These are phyloP conservation scores for Drosophila takahashii DNA, from an alignment of 1,140 invertebrate species.

Conservation along the genomic window DNA sequence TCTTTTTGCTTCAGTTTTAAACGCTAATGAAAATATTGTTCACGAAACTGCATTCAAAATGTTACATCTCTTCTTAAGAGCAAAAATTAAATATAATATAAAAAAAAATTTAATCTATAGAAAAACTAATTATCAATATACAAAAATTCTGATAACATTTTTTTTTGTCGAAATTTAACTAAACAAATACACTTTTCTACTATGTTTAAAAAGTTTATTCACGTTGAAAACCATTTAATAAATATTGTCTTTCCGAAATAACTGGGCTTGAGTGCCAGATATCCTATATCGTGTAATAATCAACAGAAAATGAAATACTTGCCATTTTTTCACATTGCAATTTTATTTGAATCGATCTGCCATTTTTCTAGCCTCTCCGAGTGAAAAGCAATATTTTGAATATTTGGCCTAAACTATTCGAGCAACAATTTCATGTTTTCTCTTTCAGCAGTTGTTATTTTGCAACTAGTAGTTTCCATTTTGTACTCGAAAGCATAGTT, in stretches of 20 bases:
- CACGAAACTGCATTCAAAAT: neutral
- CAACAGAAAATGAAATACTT: neutral
- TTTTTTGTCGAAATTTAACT: no score
- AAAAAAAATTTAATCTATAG: neutral
- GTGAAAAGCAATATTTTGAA: slow-evolving; percentile 11
- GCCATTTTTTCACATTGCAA: neutral
- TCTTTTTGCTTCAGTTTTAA: neutral
- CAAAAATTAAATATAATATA: neutral
- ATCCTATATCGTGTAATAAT: neutral
- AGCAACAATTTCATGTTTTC: slow-evolving; percentile 14
- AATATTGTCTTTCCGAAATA: neutral
- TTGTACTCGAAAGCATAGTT: slow-evolving; percentile 14
- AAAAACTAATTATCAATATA: neutral
- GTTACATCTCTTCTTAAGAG: no score
- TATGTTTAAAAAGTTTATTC: no score
- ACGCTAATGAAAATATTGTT: neutral
- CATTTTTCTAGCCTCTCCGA: neutral
- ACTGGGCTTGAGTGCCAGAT: neutral
- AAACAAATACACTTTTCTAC: no score
- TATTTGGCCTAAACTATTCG: slow-evolving; percentile 17
- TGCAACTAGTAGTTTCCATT: slow-evolving; percentile 14
- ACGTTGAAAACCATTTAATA: no score
- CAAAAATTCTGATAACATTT: no score
- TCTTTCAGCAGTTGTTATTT: slow-evolving; percentile 5
- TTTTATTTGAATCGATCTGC: slow-evolving; percentile 22